These are phyloP conservation scores for Megaleporinus macrocephalus DNA, from an alignment of 2,113 vertebrate species.

Conservation along the genomic window DNA sequence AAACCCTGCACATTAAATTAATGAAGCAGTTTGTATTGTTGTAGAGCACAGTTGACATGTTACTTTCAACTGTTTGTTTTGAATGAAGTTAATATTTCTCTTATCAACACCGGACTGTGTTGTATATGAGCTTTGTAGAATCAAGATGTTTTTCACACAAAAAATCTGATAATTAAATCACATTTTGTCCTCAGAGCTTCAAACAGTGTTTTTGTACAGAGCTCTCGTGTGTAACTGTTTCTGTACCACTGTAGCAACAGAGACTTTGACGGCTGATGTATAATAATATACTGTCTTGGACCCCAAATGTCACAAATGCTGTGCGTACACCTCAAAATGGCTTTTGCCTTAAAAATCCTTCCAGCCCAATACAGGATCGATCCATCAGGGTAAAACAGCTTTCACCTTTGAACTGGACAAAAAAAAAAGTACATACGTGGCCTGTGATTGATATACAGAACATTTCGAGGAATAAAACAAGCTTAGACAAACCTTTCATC, in stretches of 20 bases:
- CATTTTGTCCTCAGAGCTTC: no score
- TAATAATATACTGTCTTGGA: neutral
- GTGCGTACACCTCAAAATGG: neutral
- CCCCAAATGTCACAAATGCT: neutral
- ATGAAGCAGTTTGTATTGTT: no score
- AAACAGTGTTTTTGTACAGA: no score
- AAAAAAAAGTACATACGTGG: neutral
- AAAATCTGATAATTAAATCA: no score
- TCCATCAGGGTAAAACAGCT: neutral
- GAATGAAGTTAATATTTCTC: no score
- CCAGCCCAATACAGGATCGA: neutral
- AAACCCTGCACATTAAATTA: no score
- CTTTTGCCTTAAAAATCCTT: neutral
- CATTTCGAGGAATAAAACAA: slow-evolving; percentile 45
- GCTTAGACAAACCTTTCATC: slow-evolving; percentile 56
- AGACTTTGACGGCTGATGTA: neutral
- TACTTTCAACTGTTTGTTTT: no score
- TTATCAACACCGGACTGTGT: no score
- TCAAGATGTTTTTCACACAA: no score
- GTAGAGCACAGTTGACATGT: no score
- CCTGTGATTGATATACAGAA: neutral
- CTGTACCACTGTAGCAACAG: neutral
- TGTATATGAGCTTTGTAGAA: no score
- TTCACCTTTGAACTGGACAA: neutral
- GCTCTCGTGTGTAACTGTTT: neutral